Evolutionary conservation across 2,113 vertebrate genomes (phyloP), one percentile per base, ranked within the genome.

Genomic region (Hippocampus mohnikei): DNA sequence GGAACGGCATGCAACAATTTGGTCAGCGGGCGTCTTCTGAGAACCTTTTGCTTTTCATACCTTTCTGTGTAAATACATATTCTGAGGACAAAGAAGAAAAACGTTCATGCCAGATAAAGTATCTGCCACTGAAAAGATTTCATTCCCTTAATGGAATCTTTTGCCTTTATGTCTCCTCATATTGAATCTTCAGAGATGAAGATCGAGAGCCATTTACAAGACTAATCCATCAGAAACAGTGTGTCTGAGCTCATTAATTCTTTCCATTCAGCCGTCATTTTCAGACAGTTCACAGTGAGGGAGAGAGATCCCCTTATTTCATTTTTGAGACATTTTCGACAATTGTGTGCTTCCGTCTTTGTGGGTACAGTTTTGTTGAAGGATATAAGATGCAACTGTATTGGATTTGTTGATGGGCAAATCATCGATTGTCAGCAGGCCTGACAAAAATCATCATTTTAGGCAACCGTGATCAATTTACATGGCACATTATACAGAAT

Each of bases 51-150:
- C 27, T 15, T 71, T 60, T 58, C 3, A 53, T 27, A 60, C 44
- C n/a, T 74, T 70, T 60, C 37, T 60, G 10, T 66, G 63, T 70
- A 27, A 11, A 64, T 8, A 60, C 18, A 60, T 29, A 15, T 59
- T 59, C 27, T 33, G 8, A 33, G 33, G 27, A 60, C 58, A 10
- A 23, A 64, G 37, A 63, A 63, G 18, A 5, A 13, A n/a, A 41
- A n/a, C 3, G 7, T 62, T 41, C 18, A 4, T 63, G 61, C 5
- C 20, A 23, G 33, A 41, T 41, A 63, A 7, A 41, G 21, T 64
- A 64, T 64, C 40, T 64, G 62, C 5, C 42, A 10, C 40, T 8
- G 62, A 64, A 59, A 59, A 29, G 25, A 29, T 59, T 27, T 58
- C 25, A 58, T 58, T 58, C 55, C 25, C 25, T 59, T 29, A 29